phyloP scores from a whole-genome alignment of 2,888 invertebrate species.

The Drosophila nigricruria region DNA sequence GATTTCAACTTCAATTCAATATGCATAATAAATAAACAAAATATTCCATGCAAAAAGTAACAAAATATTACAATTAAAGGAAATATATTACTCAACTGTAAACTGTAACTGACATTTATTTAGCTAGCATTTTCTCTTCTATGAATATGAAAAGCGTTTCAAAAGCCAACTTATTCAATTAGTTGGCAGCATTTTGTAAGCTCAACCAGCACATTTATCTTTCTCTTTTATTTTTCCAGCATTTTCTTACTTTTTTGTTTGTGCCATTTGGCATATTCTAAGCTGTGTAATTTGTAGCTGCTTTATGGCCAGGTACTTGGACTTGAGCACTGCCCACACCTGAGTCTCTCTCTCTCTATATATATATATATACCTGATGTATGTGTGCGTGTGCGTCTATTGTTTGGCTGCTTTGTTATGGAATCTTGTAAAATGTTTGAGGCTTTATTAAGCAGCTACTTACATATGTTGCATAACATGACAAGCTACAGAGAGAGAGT shows the following conservation, averaged over 20 bases:
- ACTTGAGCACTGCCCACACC: constrained; percentile 56
- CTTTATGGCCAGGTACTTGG: constrained; percentile 34
- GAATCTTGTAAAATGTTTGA: constrained; percentile 28
- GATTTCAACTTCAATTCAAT: not conserved
- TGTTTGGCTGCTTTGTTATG: constrained; percentile 24
- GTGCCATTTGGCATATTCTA: constrained; percentile 10
- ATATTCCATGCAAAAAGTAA: not conserved
- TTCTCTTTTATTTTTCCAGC: constrained; percentile 24
- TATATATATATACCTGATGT: not conserved
- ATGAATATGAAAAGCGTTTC: not conserved
- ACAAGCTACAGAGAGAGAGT: not conserved
- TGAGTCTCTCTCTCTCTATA: constrained; percentile 29
- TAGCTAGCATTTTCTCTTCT: not conserved
- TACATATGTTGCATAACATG: constrained; percentile 30
- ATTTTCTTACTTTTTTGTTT: not conserved
- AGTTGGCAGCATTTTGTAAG: constrained; percentile 41
- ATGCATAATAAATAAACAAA: not conserved
- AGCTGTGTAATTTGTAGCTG: constrained; percentile 34
- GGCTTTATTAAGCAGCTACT: constrained; percentile 37
- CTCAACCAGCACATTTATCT: constrained; percentile 60
- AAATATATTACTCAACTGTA: not conserved
- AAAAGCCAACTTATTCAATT: constrained; percentile 30
- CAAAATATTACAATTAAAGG: not conserved
- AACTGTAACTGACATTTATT: constrained; percentile 1
- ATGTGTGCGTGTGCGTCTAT: constrained; percentile 24